Percentiles rank a stretch among this genome's conserved stretches.
Conservation (phyloP, 2,888 invertebrate species). For the Hipparchia sbordonii region DNA sequence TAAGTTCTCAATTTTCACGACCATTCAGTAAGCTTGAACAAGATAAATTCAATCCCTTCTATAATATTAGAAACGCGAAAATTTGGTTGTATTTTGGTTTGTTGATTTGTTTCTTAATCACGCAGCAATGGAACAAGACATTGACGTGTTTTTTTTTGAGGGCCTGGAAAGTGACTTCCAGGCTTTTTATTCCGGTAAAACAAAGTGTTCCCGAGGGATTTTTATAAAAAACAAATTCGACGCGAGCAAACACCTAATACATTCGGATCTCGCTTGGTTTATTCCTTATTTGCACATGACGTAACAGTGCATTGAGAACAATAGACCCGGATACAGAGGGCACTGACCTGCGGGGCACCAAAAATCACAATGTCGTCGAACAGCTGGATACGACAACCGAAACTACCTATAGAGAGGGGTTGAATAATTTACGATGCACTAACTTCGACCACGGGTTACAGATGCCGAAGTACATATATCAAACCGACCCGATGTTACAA, state of each 20-base stretch:
- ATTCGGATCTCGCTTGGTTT: neutral
- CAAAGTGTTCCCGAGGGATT: no score
- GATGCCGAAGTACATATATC: slow-evolving; percentile 70
- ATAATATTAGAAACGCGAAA: no score
- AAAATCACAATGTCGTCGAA: slow-evolving; percentile 58
- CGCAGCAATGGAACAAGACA: no score
- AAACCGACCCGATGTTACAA: slow-evolving; percentile 67
- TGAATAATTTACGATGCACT: slow-evolving; percentile 80
- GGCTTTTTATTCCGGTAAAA: no score
- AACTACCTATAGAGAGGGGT: slow-evolving; percentile 62
- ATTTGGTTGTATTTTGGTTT: no score
- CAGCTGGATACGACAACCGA: slow-evolving; percentile 63
- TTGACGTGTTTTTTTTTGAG: no score
- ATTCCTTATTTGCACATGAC: neutral
- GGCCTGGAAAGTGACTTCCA: no score
- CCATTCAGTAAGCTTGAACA: no score
- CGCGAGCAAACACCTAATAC: no score
- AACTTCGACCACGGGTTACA: slow-evolving; percentile 69
- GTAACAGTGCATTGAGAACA: slow-evolving; percentile 10
- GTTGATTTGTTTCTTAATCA: no score
- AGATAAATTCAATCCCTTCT: neutral
- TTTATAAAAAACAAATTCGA: no score
- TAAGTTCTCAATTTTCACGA: no score
- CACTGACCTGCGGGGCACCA: slow-evolving; percentile 37
- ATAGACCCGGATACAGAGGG: slow-evolving; percentile 15